A percentile compares a stretch with the other conserved stretches of the same genome.
Conservation (phyloP, 2,888 invertebrate species). For the Ennomos quercinarius region DNA sequence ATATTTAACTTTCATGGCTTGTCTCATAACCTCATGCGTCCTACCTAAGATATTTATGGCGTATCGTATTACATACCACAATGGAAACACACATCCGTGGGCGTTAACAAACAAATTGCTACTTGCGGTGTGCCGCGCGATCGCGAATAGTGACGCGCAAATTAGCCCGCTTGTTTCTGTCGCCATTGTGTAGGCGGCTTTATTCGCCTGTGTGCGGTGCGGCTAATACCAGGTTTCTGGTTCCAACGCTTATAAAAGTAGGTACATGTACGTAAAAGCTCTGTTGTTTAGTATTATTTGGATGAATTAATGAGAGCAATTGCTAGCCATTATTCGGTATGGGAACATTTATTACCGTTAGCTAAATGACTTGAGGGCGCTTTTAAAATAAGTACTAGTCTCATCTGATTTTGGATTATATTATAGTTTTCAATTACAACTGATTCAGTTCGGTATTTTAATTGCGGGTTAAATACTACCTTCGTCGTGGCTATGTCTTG, state of each 20-base stretch:
- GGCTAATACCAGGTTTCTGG: constrained; percentile 35
- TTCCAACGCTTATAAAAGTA: constrained; percentile 24
- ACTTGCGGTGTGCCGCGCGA: constrained; percentile 58
- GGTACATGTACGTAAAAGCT: neutral
- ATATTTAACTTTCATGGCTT: too few species aligned
- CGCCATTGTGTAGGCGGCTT: constrained; percentile 39
- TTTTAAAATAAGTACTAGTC: too few species aligned
- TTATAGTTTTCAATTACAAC: too few species aligned
- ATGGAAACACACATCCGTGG: constrained; percentile 42
- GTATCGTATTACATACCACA: constrained; percentile 23
- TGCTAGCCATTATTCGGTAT: too few species aligned
- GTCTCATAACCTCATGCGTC: too few species aligned
- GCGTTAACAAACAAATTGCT: constrained; percentile 63
- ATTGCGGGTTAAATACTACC: too few species aligned
- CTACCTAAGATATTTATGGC: neutral
- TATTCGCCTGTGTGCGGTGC: constrained; percentile 28
- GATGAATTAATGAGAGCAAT: neutral
- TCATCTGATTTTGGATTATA: too few species aligned
- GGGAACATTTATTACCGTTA: neutral
- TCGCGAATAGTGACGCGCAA: constrained; percentile 53
- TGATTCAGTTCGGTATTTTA: too few species aligned
- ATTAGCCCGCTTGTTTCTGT: constrained; percentile 60
- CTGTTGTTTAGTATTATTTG: neutral
- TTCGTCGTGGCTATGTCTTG: too few species aligned
- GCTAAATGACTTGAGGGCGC: too few species aligned